Conservation (phyloP, 2,113 vertebrate genomes). For the Tauraco erythrolophus region DNA sequence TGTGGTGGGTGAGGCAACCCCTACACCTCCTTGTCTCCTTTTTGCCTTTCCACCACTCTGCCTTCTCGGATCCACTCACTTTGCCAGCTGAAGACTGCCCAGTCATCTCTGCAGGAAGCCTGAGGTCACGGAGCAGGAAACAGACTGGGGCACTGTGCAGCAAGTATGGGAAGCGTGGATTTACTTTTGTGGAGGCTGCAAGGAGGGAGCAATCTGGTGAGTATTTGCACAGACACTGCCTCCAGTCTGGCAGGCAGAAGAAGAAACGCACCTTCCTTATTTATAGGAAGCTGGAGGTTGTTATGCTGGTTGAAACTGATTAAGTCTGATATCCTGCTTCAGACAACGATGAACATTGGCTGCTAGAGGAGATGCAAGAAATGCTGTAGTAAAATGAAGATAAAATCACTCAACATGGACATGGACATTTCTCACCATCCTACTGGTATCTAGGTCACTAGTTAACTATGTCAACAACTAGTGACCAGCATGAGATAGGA, state of each 20-base stretch:
- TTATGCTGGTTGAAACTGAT: background rate
- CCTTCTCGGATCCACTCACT: background rate
- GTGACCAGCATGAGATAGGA: background rate
- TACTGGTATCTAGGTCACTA: background rate
- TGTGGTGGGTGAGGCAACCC: background rate
- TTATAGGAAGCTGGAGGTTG: background rate
- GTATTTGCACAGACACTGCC: background rate
- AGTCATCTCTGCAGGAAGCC: background rate
- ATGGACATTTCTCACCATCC: background rate
- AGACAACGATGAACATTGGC: background rate
- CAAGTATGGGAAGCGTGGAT: background rate
- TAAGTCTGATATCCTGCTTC: background rate
- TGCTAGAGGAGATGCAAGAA: background rate
- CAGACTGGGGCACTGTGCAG: background rate
- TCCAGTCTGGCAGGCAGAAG: background rate
- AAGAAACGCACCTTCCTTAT: background rate
- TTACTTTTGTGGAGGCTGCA: background rate
- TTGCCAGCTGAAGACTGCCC: background rate
- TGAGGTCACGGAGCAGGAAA: background rate
- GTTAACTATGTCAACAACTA: background rate
- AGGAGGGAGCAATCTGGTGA: background rate
- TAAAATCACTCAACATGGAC: background rate
- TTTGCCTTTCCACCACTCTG: background rate
- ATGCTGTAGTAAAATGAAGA: background rate
- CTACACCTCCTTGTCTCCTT: background rate